Evolutionary conservation across 2,888 invertebrate genomes (phyloP).

Genomic region (Cryptophagus acutangulus): DNA sequence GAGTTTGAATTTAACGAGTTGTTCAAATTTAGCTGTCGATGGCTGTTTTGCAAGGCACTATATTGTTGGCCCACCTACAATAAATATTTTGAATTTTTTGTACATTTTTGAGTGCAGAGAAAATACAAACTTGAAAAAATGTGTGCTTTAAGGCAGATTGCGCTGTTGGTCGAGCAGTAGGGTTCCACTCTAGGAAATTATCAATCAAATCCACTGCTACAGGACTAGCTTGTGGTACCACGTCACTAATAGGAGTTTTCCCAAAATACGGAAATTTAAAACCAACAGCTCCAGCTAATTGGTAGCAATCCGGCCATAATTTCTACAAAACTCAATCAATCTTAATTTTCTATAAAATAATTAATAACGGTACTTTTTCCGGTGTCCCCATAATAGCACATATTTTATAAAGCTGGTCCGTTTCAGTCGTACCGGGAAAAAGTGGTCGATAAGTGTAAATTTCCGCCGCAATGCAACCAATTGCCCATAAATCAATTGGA

Average conservation of each 20-base stretch:
- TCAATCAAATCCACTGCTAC: conserved; percentile 79
- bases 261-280: conserved; percentile 91
- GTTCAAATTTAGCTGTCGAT: conserved; percentile 28
- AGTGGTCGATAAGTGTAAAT: conserved; percentile 91
- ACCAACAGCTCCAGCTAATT: conserved; percentile 87
- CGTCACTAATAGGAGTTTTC: conserved; percentile 71
- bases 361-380: conserved; percentile 57
- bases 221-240: conserved; percentile 77
- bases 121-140: conserved; percentile 47
- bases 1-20: conserved; percentile 31
- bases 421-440: conserved; percentile 95
- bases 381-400: conserved; percentile 92
- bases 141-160: conserved; percentile 75
- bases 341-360: not conserved
- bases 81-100: conserved; percentile 1
- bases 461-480: conserved; percentile 97
- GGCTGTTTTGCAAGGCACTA: conserved; percentile 29
- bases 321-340: conserved; percentile 50
- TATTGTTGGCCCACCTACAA: conserved; percentile 43
- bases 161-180: conserved; percentile 86
- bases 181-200: conserved; percentile 88
- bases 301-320: conserved; percentile 94
- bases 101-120: not conserved
- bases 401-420: conserved; percentile 94
- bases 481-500: conserved; percentile 97